phyloP scores from a whole-genome alignment of 2,797 vertebrate genomes.

The Rhynchotus rufescens region DNA sequence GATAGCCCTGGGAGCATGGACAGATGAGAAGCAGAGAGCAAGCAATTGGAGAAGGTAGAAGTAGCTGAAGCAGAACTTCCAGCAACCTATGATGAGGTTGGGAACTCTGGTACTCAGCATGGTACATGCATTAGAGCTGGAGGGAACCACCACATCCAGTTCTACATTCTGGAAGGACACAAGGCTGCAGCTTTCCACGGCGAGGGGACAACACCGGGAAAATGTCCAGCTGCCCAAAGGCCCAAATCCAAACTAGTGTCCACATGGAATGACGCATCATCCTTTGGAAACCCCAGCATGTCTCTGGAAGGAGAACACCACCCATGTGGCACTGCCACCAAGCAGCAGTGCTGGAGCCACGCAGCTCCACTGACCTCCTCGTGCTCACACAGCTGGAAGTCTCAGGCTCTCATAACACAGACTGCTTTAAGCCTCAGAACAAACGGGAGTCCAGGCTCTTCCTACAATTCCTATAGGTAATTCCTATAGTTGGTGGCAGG shows the following conservation, averaged over 20 bases:
- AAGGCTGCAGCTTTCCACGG: fast-evolving
- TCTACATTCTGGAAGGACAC: background rate
- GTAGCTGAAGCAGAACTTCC: background rate
- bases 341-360: background rate
- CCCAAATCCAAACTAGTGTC: background rate
- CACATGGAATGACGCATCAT: fast-evolving
- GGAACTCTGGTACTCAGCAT: background rate
- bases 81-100: background rate
- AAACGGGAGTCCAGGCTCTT: background rate
- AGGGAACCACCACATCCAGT: background rate
- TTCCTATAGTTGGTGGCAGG: background rate
- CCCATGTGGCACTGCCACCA: background rate
- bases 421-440: background rate
- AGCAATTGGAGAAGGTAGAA: background rate
- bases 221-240: background rate
- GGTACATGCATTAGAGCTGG: background rate
- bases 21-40: background rate
- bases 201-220: background rate
- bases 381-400: background rate
- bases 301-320: background rate
- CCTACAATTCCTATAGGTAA: background rate
- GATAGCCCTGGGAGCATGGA: background rate
- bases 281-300: background rate
- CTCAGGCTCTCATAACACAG: background rate
- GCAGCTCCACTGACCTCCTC: background rate